Conservation (phyloP, 2,797 vertebrate genomes). For the Rhinatrema bivittatum region DNA sequence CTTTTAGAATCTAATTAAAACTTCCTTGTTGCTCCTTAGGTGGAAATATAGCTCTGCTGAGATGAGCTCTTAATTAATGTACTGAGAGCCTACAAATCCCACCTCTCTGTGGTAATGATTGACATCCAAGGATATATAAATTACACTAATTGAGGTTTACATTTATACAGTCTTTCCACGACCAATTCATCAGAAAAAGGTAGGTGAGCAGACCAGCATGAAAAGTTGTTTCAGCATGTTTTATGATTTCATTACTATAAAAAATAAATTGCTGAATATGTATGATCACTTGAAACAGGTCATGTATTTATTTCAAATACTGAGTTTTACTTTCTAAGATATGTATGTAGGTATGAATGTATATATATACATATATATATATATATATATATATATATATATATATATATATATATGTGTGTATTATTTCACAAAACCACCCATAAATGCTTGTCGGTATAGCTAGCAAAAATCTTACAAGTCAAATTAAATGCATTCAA, state of each 20-base stretch:
- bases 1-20: constrained; percentile 67
- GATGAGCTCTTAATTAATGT: constrained; percentile 70
- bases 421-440: constrained; percentile 29
- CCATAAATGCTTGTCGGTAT: neutral
- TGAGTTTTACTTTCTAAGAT: constrained; percentile 18
- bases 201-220: constrained; percentile 49
- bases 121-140: constrained; percentile 63
- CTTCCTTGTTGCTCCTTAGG: constrained; percentile 65
- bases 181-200: constrained; percentile 60
- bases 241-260: constrained; percentile 15
- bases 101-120: constrained; percentile 65
- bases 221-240: constrained; percentile 31
- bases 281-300: constrained; percentile 6
- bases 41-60: constrained; percentile 60
- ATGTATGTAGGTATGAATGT: no score
- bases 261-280: constrained; percentile 13
- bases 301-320: constrained; percentile 19
- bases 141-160: constrained; percentile 64
- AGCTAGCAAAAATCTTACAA: constrained; percentile 10
- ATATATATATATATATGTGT: no score
- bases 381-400: no score
- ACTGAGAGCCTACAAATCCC: constrained; percentile 56
- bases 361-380: no score
- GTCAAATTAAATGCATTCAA: constrained; percentile 20
- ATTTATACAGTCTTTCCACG: constrained; percentile 34